Evolutionary conservation across 64 coral and sea anemone species (phyloP).

Genomic region (Porites australiensis): DNA sequence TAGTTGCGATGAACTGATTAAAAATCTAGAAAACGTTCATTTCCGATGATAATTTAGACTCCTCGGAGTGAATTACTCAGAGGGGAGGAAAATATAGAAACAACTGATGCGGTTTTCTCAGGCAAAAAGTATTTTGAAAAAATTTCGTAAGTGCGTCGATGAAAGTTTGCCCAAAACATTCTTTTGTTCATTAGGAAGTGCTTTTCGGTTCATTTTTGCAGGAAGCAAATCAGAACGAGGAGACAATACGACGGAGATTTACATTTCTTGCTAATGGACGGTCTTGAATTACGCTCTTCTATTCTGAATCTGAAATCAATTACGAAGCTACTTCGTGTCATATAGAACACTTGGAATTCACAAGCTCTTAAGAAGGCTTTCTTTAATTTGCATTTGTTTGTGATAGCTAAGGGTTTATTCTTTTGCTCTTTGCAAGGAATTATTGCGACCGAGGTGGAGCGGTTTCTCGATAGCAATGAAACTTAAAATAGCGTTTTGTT

Average conservation of each 20-base stretch:
- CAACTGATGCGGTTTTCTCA: background rate
- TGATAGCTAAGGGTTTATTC: background rate
- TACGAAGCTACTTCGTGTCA: constrained; percentile 10
- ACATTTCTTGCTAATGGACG: constrained; percentile 35
- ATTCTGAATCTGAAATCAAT: constrained; percentile 43
- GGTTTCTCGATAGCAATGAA: background rate
- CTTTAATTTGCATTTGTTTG: constrained; percentile 46
- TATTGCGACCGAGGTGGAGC: background rate
- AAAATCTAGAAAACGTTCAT: constrained; percentile 37
- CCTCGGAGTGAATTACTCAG: background rate
- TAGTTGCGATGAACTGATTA: constrained; percentile 49
- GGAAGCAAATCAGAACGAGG: constrained; percentile 43
- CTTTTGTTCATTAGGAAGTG: constrained; percentile 12
- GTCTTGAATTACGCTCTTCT: background rate
- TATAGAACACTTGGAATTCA: constrained; percentile 22
- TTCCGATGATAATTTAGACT: constrained; percentile 31
- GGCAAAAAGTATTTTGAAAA: background rate
- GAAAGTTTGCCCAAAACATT: background rate
- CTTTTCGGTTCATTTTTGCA: constrained; percentile 39
- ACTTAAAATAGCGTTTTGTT: background rate
- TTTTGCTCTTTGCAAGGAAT: background rate
- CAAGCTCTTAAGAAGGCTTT: constrained; percentile 4
- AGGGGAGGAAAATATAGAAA: background rate
- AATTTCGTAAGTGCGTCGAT: background rate
- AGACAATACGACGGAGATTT: constrained; percentile 54